Percentiles rank a stretch among this genome's conserved stretches.
phyloP scores from a whole-genome alignment of 1,140 invertebrate genomes.

The Spodoptera litura region DNA sequence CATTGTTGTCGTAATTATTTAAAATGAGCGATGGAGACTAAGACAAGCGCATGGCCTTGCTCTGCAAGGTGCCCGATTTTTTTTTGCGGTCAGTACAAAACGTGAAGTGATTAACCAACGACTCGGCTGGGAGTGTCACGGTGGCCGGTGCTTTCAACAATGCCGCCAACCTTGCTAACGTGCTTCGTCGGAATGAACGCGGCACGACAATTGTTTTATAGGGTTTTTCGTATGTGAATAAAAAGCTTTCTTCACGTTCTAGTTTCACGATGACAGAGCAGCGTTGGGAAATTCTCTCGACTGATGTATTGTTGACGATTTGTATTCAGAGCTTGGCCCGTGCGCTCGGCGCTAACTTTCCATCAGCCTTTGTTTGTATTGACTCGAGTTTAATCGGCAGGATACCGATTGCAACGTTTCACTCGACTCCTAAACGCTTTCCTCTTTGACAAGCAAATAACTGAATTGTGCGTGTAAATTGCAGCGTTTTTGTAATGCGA shows the following conservation, averaged over 20 bases:
- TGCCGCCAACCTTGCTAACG: constrained; percentile 52
- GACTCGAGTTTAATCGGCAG: constrained; percentile 59
- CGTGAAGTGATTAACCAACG: constrained; percentile 69
- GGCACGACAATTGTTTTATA: constrained; percentile 41
- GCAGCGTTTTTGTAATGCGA: neutral
- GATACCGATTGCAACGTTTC: constrained; percentile 59
- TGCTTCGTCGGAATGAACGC: constrained; percentile 33
- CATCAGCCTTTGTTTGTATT: constrained; percentile 74
- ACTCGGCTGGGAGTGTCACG: constrained; percentile 57
- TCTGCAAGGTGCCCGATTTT: constrained; percentile 73
- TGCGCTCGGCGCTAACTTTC: constrained; percentile 72
- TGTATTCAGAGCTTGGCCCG: constrained; percentile 73
- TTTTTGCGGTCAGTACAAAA: constrained; percentile 75
- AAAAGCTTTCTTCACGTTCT: constrained; percentile 67
- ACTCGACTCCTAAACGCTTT: constrained; percentile 53
- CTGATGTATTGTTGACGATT: constrained; percentile 76
- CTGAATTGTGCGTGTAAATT: constrained; percentile 12
- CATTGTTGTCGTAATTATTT: constrained; percentile 65
- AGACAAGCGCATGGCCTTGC: constrained; percentile 71
- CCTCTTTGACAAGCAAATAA: constrained; percentile 44
- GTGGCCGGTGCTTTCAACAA: constrained; percentile 57
- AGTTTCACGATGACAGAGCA: constrained; percentile 59
- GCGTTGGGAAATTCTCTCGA: constrained; percentile 63
- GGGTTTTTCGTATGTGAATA: constrained; percentile 34
- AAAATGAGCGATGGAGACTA: constrained; percentile 68